Percentiles rank a stretch among this genome's conserved stretches.
Conservation (phyloP, 2,113 vertebrate species). For the Parotia lawesii region DNA sequence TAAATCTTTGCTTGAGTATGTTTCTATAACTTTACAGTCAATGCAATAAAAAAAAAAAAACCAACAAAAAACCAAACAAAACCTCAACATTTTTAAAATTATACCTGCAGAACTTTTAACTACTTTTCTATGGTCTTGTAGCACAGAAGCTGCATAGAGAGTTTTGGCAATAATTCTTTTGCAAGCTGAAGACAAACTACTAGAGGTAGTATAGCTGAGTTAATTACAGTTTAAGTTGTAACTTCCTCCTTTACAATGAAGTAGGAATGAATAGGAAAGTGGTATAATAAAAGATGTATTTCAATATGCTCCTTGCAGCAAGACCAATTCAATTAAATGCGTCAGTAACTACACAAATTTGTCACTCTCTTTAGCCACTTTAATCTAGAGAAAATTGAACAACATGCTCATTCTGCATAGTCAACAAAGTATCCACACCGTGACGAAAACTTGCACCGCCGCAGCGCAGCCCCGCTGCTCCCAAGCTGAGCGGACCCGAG, state of each 20-base stretch:
- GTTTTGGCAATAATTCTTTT: background rate
- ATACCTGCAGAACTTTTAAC: background rate
- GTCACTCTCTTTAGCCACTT: rapidly evolving
- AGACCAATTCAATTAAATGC: rapidly evolving
- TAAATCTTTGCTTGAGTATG: background rate
- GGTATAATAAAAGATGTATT: rapidly evolving
- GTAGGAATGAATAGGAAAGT: rapidly evolving
- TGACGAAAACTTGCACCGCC: rapidly evolving
- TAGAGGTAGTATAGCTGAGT: background rate
- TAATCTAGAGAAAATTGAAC: background rate
- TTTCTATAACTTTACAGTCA: background rate
- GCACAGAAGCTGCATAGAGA: background rate
- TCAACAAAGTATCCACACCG: background rate
- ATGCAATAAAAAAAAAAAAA: background rate
- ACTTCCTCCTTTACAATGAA: background rate
- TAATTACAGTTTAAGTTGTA: background rate
- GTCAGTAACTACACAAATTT: background rate
- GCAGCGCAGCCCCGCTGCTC: background rate
- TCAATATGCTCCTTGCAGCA: rapidly evolving
- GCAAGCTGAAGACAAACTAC: background rate
- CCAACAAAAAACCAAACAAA: background rate
- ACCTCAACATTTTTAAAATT: background rate
- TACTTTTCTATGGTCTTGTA: background rate
- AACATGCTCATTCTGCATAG: rapidly evolving
- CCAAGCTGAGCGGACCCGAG: rapidly evolving